Percentiles rank a stretch among this genome's conserved stretches.
Evolutionary conservation across 2,888 invertebrate species (phyloP).

Genomic region (Cheiracanthium punctorium): DNA sequence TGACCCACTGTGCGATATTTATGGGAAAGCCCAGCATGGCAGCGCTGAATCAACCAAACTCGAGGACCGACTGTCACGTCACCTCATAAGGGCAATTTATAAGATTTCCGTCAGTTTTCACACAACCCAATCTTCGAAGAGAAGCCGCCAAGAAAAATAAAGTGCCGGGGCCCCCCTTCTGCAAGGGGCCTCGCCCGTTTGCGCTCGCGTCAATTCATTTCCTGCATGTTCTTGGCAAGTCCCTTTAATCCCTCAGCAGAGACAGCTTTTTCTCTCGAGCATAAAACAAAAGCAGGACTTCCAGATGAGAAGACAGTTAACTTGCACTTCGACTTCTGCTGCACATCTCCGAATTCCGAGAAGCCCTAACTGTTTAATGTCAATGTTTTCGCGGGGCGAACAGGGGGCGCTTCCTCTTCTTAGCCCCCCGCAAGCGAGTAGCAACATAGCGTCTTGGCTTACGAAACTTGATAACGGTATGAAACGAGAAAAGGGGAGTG

Average conservation of each 20-base stretch:
- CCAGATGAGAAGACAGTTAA: not conserved
- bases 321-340: too few species aligned
- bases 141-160: conserved; percentile 7
- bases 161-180: not conserved
- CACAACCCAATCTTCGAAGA: not conserved
- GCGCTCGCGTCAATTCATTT: not conserved
- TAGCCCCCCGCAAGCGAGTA: not conserved
- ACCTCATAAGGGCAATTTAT: too few species aligned
- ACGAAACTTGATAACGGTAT: not conserved
- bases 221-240: conserved; percentile 5
- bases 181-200: not conserved
- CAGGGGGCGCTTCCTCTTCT: not conserved
- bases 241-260: not conserved
- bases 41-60: not conserved
- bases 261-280: too few species aligned
- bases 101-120: not conserved
- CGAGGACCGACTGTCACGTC: not conserved
- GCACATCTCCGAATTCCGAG: not conserved
- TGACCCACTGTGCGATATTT: not conserved
- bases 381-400: not conserved
- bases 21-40: not conserved
- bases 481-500: not conserved
- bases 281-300: conserved; percentile 13
- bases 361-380: not conserved
- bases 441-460: too few species aligned